phyloP scores from a whole-genome alignment of 2,113 vertebrate species.

The Myrmecophaga tridactyla region DNA sequence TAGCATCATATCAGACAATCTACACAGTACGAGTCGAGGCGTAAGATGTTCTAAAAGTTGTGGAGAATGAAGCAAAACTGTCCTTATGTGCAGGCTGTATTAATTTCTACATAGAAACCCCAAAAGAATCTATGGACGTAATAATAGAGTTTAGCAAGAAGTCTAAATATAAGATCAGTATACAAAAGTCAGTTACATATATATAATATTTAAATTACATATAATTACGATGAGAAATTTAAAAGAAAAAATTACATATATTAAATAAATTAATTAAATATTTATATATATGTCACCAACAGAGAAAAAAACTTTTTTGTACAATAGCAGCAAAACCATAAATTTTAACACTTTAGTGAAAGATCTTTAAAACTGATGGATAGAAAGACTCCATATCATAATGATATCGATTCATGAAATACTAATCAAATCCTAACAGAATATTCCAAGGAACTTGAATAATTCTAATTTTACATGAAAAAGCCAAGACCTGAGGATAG shows the following conservation, averaged over 20 bases:
- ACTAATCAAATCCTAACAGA: neutral
- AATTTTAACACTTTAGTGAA: neutral
- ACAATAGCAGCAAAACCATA: neutral
- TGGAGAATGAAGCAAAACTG: neutral
- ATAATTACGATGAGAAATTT: no score
- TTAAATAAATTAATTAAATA: no score
- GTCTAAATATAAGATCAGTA: neutral
- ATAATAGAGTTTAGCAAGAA: neutral
- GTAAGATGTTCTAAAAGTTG: neutral
- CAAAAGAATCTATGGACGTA: neutral
- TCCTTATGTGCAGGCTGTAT: neutral
- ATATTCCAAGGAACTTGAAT: neutral
- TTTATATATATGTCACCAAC: neutral
- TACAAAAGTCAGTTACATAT: neutral
- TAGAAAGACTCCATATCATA: neutral
- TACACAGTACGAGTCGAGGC: neutral
- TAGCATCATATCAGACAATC: neutral
- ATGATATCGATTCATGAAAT: neutral
- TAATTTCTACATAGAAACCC: neutral
- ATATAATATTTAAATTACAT: neutral
- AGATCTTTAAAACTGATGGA: neutral
- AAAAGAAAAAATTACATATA: no score
- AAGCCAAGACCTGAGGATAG: neutral
- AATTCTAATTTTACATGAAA: neutral
- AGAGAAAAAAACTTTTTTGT: neutral